Evolutionary conservation across 2,888 invertebrate genomes (phyloP), one percentile per base, ranked within the genome.

Genomic region (Branchellion lobata): DNA sequence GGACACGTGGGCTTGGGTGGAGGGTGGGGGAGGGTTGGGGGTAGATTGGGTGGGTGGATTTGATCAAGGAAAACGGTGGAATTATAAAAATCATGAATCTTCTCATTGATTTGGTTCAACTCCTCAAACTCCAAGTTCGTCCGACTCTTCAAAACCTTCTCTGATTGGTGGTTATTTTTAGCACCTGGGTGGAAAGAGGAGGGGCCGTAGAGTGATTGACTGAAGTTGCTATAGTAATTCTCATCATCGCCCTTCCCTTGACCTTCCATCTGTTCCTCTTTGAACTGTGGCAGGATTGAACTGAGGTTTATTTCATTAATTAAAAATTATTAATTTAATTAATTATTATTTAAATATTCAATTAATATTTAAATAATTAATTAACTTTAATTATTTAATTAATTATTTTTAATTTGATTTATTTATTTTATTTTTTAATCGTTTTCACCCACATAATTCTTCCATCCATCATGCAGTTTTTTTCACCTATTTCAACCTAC

Each of bases 21-120:
- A 5, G n/a, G 65, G 3, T 65, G 5, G n/a, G 29, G 65, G 8
- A 21, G 21, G 29, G 65, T 40, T 40, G 40, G 40, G 5, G 40
- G 40, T 21, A 11, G 3, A 5, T 27, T 3, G 5, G 40, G 40
- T 21, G 3, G 3, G 5, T 27, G 29, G 8, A 29, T 27, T 65
- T 65, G 24, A 3, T n/a, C 65, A 3, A 27, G 8, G n/a, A 75
- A 75, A n/a, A 75, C 51, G 24, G 75, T 40, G 0, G 51, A 40
- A 53, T 75, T 75, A 53, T 75, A 75, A 40, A 75, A 75, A 51
- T 75, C 75, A n/a, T 71, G n/a, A 11, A 71, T 21, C 29, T 40
- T 51, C n/a, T 75, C 75, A 14, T 53, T 75, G 29, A 53, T 29
- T 29, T 75, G 51, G 31, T n/a, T 75, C 53, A 75, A 21, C 53